A percentile compares a stretch with the other conserved stretches of the same genome.
These are phyloP conservation scores for Chunga burmeisteri DNA, from an alignment of 2,113 vertebrate genomes.

Conservation along the genomic window DNA sequence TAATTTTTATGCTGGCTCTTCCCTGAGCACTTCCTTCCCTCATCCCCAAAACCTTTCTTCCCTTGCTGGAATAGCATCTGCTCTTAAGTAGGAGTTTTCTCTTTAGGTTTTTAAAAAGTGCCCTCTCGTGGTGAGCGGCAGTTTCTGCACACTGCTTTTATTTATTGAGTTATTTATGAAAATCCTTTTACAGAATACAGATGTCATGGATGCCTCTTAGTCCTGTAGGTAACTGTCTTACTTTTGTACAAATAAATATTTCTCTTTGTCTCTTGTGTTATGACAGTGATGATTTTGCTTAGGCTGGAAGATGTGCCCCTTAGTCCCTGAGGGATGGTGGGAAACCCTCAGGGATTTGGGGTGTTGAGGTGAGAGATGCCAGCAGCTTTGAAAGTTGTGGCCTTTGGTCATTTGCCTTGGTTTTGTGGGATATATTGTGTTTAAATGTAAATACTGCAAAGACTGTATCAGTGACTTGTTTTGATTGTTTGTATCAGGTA, in stretches of 20 bases:
- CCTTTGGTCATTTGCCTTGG: not conserved
- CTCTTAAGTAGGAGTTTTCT: not conserved
- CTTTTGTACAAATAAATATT: not conserved
- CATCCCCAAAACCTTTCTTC: not conserved
- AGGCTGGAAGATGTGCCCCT: not conserved
- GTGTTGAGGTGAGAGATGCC: not conserved
- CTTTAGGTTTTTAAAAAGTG: constrained; percentile 31
- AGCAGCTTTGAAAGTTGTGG: not conserved
- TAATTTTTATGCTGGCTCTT: not conserved
- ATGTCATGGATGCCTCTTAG: not conserved
- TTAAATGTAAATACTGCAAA: not conserved
- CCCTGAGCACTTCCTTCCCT: not conserved
- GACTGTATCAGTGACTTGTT: not conserved
- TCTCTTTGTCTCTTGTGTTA: not conserved
- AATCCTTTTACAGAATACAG: not conserved
- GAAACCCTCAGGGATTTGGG: not conserved
- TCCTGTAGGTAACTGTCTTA: not conserved
- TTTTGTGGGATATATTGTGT: not conserved
- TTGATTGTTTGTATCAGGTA: not conserved
- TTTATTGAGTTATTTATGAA: not conserved
- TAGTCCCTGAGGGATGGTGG: no score
- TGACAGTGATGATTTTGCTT: not conserved
- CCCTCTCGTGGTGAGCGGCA: constrained; percentile 69
- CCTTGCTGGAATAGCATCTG: not conserved
- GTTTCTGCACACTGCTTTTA: not conserved